Percentiles rank a stretch among this genome's conserved stretches.
Evolutionary conservation across 2,888 invertebrate species (phyloP).

Genomic region (Eretmocerus hayati): DNA sequence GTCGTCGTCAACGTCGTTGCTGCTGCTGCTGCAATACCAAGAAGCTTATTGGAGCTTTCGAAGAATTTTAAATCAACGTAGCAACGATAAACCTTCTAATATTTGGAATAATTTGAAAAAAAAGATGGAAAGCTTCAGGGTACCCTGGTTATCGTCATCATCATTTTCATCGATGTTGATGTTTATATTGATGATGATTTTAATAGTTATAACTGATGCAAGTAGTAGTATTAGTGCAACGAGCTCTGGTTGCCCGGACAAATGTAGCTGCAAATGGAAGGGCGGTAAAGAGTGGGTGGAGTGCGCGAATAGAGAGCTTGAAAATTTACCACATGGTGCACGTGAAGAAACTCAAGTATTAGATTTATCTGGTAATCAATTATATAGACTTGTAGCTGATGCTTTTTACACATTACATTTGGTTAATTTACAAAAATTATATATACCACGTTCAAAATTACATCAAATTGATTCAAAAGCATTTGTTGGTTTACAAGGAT

Average conservation of each 20-base stretch:
- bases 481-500: conserved; percentile 76
- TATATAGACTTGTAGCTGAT: conserved; percentile 71
- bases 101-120: no score
- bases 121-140: no score
- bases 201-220: no score
- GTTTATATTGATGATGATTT: no score
- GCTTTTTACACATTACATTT: conserved; percentile 72
- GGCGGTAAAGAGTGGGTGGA: conserved; percentile 87
- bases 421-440: conserved; percentile 81
- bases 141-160: no score
- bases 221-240: no score
- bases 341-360: conserved; percentile 81
- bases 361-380: conserved; percentile 75
- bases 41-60: no score
- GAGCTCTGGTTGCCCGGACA: conserved; percentile 57
- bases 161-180: no score
- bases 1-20: no score
- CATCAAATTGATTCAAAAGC: conserved; percentile 72
- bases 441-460: conserved; percentile 70
- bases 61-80: no score
- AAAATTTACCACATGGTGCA: conserved; percentile 70
- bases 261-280: conserved; percentile 87
- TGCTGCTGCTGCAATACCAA: no score
- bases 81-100: no score
- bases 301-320: conserved; percentile 71